phyloP scores from a whole-genome alignment of 2,888 invertebrate genomes.

The Didymodactylos carnosus region DNA sequence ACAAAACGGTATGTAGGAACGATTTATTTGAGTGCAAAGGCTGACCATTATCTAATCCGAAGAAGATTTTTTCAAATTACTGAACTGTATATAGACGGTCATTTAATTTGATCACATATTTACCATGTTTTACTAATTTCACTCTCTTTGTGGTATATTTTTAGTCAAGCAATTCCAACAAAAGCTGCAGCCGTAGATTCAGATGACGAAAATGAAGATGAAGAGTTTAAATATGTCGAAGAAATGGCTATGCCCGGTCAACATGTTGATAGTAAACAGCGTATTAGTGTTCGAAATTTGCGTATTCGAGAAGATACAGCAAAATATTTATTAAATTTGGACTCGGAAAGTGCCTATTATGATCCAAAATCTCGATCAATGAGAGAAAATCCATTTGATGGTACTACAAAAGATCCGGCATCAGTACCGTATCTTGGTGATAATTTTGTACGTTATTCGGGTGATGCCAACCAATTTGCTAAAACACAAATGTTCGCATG shows the following conservation, averaged over 20 bases:
- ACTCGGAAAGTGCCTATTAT: slow-evolving; percentile 90
- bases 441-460: slow-evolving; percentile 79
- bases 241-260: slow-evolving; percentile 76
- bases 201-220: slow-evolving; percentile 54
- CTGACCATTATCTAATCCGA: no score
- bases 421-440: slow-evolving; percentile 49
- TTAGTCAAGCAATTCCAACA: no score
- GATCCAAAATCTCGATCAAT: slow-evolving; percentile 96
- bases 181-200: neutral
- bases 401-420: slow-evolving; percentile 24
- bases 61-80: no score
- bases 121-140: no score
- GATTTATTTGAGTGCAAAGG: neutral
- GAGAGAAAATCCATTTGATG: slow-evolving; percentile 77
- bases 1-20: neutral
- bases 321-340: slow-evolving; percentile 83
- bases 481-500: slow-evolving; percentile 84
- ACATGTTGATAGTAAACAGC: slow-evolving; percentile 93
- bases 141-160: no score
- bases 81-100: no score
- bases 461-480: slow-evolving; percentile 74
- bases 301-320: slow-evolving; percentile 96
- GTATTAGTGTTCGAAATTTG: slow-evolving; percentile 91
- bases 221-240: slow-evolving; percentile 47
- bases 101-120: no score